Base-by-base conservation (phyloP, 1,140 invertebrate species). In the Euwallacea similis region DNA sequence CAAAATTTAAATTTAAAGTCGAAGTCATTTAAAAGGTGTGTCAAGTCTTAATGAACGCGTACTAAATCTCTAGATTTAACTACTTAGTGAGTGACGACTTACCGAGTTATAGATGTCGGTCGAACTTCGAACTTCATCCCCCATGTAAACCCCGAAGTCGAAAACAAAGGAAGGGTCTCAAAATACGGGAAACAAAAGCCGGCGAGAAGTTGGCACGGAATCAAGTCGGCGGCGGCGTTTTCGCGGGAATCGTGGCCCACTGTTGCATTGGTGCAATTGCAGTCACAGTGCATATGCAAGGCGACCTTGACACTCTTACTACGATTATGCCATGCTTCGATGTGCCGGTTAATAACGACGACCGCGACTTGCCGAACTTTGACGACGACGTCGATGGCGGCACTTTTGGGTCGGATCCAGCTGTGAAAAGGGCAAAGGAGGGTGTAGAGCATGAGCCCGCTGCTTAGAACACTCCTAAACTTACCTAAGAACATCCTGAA, bases 221-320 rank as follows among this genome's bases (percentile, higher is more conserved):
- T 47, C 61, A 47, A 63, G 61, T 47, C 46, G 61, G 21, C n/a
- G 33, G 10, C 46, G 46, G 10, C n/a, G 33, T 61, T 61, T 61
- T 61, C 42, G 59, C 62, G 62, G 62, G 62, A 64, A 64, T 64
- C 46, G 62, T 65, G 42, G 69, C 69, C 66, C 53, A 64, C 72
- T 78, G 76, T 78, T 78, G 76, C 76, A 73, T 71, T 77, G 76
- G 76, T 79, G 76, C 77, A 77, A 79, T 78, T 79, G 77, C 76
- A 78, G 76, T 75, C 70, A 60, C 70, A 74, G 69, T 79, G 77
- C 75, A 78, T 76, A 77, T 76, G 69, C 70, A 75, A 61, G 46
- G 54, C 75, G 76, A 78, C 78, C 78, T 79, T 79, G 78, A 79
- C 78, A 79, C 78, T 79, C 78, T 79, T 79, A 76, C 72, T 61